Percentiles rank a stretch among this genome's conserved stretches.
These are phyloP conservation scores for Asteroscopus sphinx DNA, from an alignment of 2,888 invertebrate species.

Conservation along the genomic window DNA sequence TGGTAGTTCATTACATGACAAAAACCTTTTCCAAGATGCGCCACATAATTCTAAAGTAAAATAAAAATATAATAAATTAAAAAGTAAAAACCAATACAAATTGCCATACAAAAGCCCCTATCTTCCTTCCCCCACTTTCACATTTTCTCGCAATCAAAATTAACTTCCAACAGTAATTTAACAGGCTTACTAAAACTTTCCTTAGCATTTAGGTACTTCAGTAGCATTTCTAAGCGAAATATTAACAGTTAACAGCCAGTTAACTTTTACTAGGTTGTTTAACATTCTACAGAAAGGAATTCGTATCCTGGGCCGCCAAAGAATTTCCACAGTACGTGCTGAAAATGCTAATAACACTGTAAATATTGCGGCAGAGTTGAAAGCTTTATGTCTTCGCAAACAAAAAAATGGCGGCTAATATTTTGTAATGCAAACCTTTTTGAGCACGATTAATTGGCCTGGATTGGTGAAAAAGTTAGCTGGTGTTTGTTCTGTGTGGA, in stretches of 20 bases:
- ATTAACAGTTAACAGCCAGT: slow-evolving; percentile 23
- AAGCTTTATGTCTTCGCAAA: slow-evolving; percentile 39
- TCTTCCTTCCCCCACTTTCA: too few relatives aligned
- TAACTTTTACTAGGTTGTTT: slow-evolving; percentile 24
- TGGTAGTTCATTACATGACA: too few relatives aligned
- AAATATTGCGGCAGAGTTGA: slow-evolving; percentile 26
- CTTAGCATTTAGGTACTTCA: neutral
- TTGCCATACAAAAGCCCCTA: too few relatives aligned
- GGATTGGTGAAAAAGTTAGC: slow-evolving; percentile 4
- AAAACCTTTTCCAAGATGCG: too few relatives aligned
- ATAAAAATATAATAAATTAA: too few relatives aligned
- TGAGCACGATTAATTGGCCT: slow-evolving; percentile 37
- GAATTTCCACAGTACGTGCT: slow-evolving; percentile 33
- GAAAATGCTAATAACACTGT: slow-evolving; percentile 41
- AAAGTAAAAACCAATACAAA: too few relatives aligned
- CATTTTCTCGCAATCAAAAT: too few relatives aligned
- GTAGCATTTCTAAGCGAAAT: slow-evolving; percentile 2
- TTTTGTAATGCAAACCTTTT: slow-evolving; percentile 20
- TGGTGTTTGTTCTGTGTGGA: neutral
- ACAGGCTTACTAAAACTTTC: slow-evolving; percentile 12
- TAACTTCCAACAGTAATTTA: slow-evolving; percentile 5
- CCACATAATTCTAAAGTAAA: too few relatives aligned
- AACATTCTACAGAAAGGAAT: slow-evolving; percentile 43
- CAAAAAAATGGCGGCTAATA: slow-evolving; percentile 17
- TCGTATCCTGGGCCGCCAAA: slow-evolving; percentile 19